A percentile compares a stretch with the other conserved stretches of the same genome.
Conservation (phyloP, 2,113 vertebrate species). For the Siniperca chuatsi region DNA sequence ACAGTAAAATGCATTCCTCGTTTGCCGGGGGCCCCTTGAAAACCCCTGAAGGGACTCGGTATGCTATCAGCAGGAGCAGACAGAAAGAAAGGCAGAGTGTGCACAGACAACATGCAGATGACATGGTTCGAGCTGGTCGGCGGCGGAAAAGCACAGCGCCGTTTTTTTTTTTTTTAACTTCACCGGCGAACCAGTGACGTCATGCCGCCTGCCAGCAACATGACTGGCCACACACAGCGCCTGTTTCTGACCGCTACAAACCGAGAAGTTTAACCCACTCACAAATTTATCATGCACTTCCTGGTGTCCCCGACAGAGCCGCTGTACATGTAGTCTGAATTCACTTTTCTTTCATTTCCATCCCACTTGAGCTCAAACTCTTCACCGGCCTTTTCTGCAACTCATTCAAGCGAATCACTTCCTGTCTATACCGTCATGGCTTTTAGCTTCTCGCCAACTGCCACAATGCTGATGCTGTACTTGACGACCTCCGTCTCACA, state of each 20-base stretch:
- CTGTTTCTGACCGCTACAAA: slow-evolving; percentile 5
- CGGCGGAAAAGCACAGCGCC: slow-evolving; percentile 14
- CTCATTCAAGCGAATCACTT: slow-evolving; percentile 82
- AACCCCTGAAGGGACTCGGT: not conserved
- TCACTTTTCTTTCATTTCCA: not conserved
- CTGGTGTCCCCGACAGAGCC: not conserved
- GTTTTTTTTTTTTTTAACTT: not conserved
- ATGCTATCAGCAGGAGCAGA: not conserved
- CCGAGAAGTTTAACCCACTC: slow-evolving; percentile 24
- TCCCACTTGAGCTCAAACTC: not conserved
- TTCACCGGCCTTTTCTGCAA: slow-evolving; percentile 40
- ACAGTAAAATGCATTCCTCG: not conserved
- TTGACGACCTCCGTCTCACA: not conserved
- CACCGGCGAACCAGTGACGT: slow-evolving; percentile 69
- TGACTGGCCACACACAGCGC: slow-evolving; percentile 66
- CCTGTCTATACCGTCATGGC: slow-evolving; percentile 69
- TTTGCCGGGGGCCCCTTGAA: not conserved
- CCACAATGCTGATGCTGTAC: not conserved
- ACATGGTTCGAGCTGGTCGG: slow-evolving; percentile 20
- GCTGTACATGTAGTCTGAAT: not conserved
- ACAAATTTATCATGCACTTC: not conserved
- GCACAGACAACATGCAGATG: not conserved
- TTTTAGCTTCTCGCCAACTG: slow-evolving; percentile 53
- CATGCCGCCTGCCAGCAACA: slow-evolving; percentile 62
- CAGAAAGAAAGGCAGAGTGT: not conserved